These are phyloP conservation scores for Odontocerum albicorne DNA, from an alignment of 2,888 invertebrate genomes.

Conservation along the genomic window DNA sequence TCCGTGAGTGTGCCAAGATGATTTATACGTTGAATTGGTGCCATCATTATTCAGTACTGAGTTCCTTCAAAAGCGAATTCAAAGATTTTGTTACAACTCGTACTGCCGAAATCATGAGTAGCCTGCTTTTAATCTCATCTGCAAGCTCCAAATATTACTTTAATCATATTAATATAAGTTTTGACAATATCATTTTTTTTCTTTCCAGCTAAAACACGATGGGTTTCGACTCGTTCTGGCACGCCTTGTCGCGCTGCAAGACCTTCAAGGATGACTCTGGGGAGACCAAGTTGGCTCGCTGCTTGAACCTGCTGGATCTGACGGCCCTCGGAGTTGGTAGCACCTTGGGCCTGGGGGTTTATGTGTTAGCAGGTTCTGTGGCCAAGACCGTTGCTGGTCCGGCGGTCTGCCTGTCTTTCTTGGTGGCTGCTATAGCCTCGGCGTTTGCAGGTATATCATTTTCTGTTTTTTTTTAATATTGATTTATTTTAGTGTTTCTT, in stretches of 20 bases:
- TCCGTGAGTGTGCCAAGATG: too few relatives aligned
- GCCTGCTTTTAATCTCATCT: too few relatives aligned
- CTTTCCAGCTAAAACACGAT: slow-evolving; percentile 27
- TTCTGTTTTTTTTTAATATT: too few relatives aligned
- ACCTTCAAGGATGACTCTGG: slow-evolving; percentile 43
- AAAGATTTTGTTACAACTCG: too few relatives aligned
- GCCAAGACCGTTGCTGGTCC: slow-evolving; percentile 83
- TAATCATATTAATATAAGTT: too few relatives aligned
- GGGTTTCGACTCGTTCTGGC: slow-evolving; percentile 39
- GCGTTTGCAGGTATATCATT: slow-evolving; percentile 81
- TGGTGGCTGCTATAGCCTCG: slow-evolving; percentile 86
- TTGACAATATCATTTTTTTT: background rate
- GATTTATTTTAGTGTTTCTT: too few relatives aligned
- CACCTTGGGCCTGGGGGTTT: slow-evolving; percentile 88
- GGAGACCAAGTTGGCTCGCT: slow-evolving; percentile 64
- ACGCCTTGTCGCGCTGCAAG: slow-evolving; percentile 51
- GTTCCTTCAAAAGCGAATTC: too few relatives aligned
- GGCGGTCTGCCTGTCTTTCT: slow-evolving; percentile 81
- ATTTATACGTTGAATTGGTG: too few relatives aligned
- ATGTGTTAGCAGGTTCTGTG: slow-evolving; percentile 85
- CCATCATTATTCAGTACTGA: too few relatives aligned
- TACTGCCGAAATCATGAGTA: too few relatives aligned
- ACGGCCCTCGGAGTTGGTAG: slow-evolving; percentile 82
- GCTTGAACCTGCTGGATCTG: slow-evolving; percentile 78
- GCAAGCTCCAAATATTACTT: too few relatives aligned